phyloP scores from a whole-genome alignment of 2,113 vertebrate species.

The Marcusenius ussheri region DNA sequence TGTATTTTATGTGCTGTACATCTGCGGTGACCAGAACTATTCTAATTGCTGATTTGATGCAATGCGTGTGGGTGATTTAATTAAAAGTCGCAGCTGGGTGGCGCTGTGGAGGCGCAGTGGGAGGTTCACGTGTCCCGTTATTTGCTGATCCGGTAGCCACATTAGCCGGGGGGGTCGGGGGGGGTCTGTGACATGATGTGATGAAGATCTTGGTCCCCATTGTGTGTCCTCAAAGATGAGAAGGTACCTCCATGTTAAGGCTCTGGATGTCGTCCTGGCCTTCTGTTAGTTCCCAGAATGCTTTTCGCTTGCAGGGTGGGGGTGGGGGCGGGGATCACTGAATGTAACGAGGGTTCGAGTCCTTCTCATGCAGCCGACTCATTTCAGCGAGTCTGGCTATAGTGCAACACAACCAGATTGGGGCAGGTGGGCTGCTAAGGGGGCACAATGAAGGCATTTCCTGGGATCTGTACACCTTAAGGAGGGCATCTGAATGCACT shows the following conservation, averaged over 20 bases:
- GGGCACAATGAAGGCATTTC: not conserved
- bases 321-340: not conserved
- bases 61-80: not conserved
- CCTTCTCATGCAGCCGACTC: not conserved
- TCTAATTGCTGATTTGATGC: not conserved
- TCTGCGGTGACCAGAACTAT: not conserved
- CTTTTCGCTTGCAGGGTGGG: not conserved
- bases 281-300: not conserved
- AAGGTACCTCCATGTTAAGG: not conserved
- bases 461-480: not conserved
- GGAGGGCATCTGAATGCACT: not conserved
- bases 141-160: not conserved
- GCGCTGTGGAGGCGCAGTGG: not conserved
- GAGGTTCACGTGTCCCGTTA: not conserved
- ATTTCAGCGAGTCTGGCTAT: not conserved
- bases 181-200: not conserved
- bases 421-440: not conserved
- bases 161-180: not conserved
- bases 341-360: not conserved
- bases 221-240: not conserved
- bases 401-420: not conserved
- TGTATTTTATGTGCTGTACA: not conserved
- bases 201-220: not conserved
- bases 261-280: no score
- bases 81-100: not conserved